Conservation (phyloP, 2,797 vertebrate genomes). For the Streptopelia turtur region DNA sequence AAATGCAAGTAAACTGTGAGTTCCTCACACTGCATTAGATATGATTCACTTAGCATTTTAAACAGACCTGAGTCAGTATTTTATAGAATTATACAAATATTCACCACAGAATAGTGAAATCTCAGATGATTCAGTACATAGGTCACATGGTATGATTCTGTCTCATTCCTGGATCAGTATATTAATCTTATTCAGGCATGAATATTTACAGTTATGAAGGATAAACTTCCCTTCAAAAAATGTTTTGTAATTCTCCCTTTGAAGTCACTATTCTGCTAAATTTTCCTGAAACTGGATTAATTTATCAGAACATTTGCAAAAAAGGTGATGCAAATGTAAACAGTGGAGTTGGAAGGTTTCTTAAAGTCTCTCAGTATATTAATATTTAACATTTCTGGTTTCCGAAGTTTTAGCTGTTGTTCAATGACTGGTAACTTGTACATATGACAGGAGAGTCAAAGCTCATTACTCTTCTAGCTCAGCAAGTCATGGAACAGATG, state of each 20-base stretch:
- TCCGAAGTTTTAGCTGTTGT: not conserved
- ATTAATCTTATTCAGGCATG: not conserved
- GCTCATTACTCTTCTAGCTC: not conserved
- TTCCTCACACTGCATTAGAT: not conserved
- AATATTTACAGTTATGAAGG: not conserved
- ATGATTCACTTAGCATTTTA: not conserved
- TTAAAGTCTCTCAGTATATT: not conserved
- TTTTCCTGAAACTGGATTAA: not conserved
- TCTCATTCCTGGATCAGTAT: not conserved
- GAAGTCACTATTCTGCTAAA: not conserved
- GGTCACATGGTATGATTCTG: not conserved
- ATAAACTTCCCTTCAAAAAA: not conserved
- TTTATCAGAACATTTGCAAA: not conserved
- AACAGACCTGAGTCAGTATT: not conserved
- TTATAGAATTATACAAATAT: slow-evolving; percentile 8
- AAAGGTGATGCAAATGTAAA: not conserved
- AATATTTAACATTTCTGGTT: not conserved
- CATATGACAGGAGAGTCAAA: not conserved
- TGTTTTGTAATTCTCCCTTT: not conserved
- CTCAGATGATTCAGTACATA: not conserved
- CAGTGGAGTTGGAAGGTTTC: not conserved
- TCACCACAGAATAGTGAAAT: not conserved
- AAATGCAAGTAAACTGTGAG: not conserved
- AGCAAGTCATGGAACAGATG: not conserved
- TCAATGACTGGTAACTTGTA: not conserved